These are phyloP conservation scores for Zaprionus davidi DNA, from an alignment of 1,140 invertebrate species.

Conservation along the genomic window DNA sequence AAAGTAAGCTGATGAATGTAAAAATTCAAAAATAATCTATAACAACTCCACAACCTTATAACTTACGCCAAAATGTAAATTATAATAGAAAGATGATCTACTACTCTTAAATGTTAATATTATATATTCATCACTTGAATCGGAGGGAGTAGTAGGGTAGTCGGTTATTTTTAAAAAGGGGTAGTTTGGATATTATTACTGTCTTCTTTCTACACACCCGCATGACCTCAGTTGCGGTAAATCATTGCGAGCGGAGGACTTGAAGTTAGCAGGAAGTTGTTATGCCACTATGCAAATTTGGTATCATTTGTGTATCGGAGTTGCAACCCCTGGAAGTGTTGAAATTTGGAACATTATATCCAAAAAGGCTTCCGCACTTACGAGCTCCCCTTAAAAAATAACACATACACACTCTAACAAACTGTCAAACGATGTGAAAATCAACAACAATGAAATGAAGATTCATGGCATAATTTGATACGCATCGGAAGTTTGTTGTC, in stretches of 20 bases:
- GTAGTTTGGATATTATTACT: not conserved
- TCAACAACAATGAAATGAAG: slow-evolving; percentile 35
- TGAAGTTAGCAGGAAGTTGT: slow-evolving; percentile 27
- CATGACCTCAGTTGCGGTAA: slow-evolving; percentile 10
- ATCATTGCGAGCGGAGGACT: slow-evolving; percentile 1
- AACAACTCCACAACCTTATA: no score
- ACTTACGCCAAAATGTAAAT: no score
- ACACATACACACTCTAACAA: slow-evolving; percentile 1
- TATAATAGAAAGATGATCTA: not conserved
- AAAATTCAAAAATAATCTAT: no score
- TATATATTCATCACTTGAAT: not conserved
- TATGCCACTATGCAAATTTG: slow-evolving; percentile 34
- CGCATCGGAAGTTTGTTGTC: slow-evolving; percentile 67
- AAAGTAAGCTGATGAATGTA: no score
- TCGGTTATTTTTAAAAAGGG: not conserved
- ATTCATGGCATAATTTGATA: slow-evolving; percentile 63
- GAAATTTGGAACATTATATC: slow-evolving; percentile 25
- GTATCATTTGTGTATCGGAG: not conserved
- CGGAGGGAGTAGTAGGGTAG: not conserved
- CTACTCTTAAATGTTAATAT: not conserved
- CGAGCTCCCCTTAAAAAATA: no score
- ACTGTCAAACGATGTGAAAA: slow-evolving; percentile 24
- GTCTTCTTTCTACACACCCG: slow-evolving; percentile 43
- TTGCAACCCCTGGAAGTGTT: slow-evolving; percentile 17
- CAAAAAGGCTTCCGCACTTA: slow-evolving; percentile 34